These are phyloP conservation scores for Indicator maculatus DNA, from an alignment of 2,113 vertebrate genomes.

Conservation along the genomic window DNA sequence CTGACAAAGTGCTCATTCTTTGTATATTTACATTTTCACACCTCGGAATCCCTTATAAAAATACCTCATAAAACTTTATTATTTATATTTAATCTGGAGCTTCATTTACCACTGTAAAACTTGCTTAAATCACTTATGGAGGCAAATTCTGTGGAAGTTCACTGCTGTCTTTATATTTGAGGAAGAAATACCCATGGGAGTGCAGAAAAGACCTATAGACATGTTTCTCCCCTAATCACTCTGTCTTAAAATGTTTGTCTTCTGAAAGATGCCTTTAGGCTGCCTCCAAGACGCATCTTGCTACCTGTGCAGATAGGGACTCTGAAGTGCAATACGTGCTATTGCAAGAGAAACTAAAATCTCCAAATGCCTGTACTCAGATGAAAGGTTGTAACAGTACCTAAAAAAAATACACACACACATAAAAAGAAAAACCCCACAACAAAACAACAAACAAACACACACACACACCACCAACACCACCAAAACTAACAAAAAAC, in stretches of 20 bases:
- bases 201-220: neutral
- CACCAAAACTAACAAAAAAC: too few species aligned
- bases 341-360: neutral
- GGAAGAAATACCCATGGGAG: neutral
- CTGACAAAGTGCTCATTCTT: neutral
- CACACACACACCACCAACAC: neutral
- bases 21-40: neutral
- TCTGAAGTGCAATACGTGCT: neutral
- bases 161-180: neutral
- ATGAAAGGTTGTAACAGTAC: neutral
- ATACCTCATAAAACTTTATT: neutral
- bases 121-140: neutral
- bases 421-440: too few species aligned
- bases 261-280: neutral
- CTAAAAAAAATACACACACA: neutral
- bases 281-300: neutral
- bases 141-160: neutral
- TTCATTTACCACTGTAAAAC: neutral
- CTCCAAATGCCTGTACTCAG: neutral
- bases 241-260: neutral
- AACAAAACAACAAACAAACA: neutral
- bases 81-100: neutral
- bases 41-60: neutral
- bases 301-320: neutral
- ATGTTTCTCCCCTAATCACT: neutral